Conservation (phyloP, 2,113 vertebrate genomes). For the Equus przewalskii region DNA sequence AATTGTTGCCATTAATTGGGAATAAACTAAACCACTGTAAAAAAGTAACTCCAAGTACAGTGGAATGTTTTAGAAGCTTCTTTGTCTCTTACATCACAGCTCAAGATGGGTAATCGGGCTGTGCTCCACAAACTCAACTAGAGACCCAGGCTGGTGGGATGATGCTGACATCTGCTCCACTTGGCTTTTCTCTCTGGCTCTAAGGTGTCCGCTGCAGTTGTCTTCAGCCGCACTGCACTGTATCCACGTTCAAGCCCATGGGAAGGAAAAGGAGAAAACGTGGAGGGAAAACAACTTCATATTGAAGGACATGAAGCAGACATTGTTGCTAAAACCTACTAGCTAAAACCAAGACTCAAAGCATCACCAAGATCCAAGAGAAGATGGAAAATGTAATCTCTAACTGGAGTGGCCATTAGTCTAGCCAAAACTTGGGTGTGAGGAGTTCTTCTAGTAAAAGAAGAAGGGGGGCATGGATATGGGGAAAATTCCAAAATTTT, state of each 20-base stretch:
- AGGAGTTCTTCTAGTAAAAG: not conserved
- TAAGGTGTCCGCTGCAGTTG: not conserved
- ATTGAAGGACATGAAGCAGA: not conserved
- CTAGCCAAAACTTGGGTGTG: not conserved
- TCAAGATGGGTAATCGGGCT: not conserved
- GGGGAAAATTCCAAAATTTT: not conserved
- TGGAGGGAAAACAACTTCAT: not conserved
- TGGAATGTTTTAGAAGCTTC: not conserved
- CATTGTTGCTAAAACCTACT: not conserved
- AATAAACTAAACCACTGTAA: not conserved
- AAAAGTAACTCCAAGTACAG: not conserved
- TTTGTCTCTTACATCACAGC: not conserved
- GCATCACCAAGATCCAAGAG: not conserved
- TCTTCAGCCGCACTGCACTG: not conserved
- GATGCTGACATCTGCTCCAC: not conserved
- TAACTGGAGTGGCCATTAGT: not conserved
- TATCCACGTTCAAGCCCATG: not conserved
- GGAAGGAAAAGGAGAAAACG: not conserved
- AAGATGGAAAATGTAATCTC: not conserved
- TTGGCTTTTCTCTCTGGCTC: not conserved
- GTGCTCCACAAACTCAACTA: not conserved
- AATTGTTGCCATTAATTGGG: not conserved
- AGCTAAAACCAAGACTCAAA: not conserved
- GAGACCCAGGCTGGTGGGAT: not conserved
- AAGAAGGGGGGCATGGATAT: not conserved